These are phyloP conservation scores for Chloropsis hardwickii DNA, from an alignment of 2,113 vertebrate genomes.

Conservation along the genomic window DNA sequence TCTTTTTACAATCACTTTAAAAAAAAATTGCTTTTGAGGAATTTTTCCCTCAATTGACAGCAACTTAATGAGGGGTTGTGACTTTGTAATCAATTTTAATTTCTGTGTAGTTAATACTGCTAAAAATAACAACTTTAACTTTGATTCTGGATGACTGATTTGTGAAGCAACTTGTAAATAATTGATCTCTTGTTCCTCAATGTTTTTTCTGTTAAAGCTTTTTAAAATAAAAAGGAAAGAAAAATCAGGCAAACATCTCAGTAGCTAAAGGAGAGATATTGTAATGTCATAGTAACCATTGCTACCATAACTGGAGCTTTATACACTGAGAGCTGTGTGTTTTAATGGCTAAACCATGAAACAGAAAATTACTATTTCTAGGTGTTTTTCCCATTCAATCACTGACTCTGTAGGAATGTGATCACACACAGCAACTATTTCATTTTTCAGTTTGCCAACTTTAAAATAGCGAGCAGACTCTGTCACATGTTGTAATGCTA, in stretches of 20 bases:
- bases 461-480: neutral
- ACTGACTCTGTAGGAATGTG: neutral
- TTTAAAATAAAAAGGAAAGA: neutral
- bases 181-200: constrained; percentile 35
- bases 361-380: neutral
- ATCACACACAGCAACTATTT: neutral
- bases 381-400: neutral
- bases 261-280: neutral
- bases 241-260: neutral
- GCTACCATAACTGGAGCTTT: neutral
- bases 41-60: constrained; percentile 53
- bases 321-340: neutral
- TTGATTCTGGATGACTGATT: constrained; percentile 69
- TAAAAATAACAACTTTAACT: constrained; percentile 73
- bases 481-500: neutral
- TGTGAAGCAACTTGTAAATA: constrained; percentile 66
- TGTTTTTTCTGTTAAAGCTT: constrained; percentile 46
- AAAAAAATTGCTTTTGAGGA: constrained; percentile 53
- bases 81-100: constrained; percentile 75
- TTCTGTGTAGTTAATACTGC: constrained; percentile 70
- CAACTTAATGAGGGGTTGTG: constrained; percentile 66
- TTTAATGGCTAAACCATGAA: neutral
- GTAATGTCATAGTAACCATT: neutral
- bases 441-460: neutral
- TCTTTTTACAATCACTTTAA: constrained; percentile 29